These are phyloP conservation scores for Pogonomyrmex californicus DNA, from an alignment of 1,140 invertebrate species.

Conservation along the genomic window DNA sequence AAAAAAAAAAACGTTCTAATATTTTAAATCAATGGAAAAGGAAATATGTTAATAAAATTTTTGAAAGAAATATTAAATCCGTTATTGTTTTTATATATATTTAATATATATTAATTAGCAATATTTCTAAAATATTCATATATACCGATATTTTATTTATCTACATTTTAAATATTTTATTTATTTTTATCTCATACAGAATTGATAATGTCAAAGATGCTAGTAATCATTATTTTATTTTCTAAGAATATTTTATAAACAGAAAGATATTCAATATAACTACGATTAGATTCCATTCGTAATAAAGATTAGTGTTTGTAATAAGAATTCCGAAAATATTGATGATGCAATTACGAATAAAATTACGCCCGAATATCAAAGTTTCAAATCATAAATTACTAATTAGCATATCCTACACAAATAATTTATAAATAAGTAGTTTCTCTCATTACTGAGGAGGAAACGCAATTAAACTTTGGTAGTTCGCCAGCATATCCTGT, in stretches of 20 bases:
- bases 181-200: not conserved
- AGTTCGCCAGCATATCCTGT: not conserved
- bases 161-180: not conserved
- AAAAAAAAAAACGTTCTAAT: constrained; percentile 10
- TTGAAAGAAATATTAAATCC: not conserved
- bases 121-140: constrained; percentile 10
- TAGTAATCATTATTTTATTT: not conserved
- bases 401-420: constrained; percentile 56
- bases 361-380: constrained; percentile 27
- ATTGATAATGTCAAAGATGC: not conserved
- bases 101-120: not conserved
- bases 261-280: not conserved
- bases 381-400: constrained; percentile 37
- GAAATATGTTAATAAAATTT: not conserved
- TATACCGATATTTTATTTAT: constrained; percentile 16
- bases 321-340: constrained; percentile 14
- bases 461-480: constrained; percentile 52
- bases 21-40: constrained; percentile 20
- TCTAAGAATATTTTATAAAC: not conserved
- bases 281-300: not conserved
- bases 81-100: not conserved
- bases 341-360: constrained; percentile 7
- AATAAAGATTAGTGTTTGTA: not conserved
- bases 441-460: constrained; percentile 35
- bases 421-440: constrained; percentile 53